Evolutionary conservation across 2,113 vertebrate genomes (phyloP), one percentile per base, ranked within the genome.

Genomic region (Mustelus asterias): DNA sequence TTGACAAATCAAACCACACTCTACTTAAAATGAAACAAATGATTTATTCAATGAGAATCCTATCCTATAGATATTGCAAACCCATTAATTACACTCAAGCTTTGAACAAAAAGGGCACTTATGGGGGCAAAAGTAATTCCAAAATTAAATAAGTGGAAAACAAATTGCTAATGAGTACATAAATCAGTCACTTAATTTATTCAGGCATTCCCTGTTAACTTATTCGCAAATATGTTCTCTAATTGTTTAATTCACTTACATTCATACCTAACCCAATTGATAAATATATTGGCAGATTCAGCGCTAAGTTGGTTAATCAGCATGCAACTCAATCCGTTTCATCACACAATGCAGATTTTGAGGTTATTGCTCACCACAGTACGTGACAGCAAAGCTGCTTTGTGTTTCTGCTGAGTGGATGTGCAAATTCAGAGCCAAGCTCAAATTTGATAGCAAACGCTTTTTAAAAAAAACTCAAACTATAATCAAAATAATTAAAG

Each of bases 161-260:
- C 89, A 93, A 93, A 93, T 93, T 93, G 86, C n/a, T 93, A 65
- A 93, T 37, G 89, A 93, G 33, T 65, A 93, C 89, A 93, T 93
- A 93, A n/a, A 93, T 65, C 60, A 93, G n/a, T 22, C n/a, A 33
- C 33, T 93, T 93, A 93, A 93, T 93, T 93, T 67, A 93, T 93
- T 93, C 60, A 67, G 67, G 58, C 89, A 37, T 93, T 93, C 33
- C 60, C 8, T 22, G 89, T 16, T 65, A 93, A 93, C 2, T 67
- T 93, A 65, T 67, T 93, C n/a, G 63, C n/a, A 67, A 92, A 93
- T 41, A 67, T 93, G 89, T 93, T 93, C 14, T 37, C 16, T 37
- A 65, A 93, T 93, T 93, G 33, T 93, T 93, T 93, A 63, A 67
- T 65, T 93, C 33, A 67, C 26, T 92, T 63, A 63, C 58, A 92